These are phyloP conservation scores for Oscarella lobularis DNA, from an alignment of 37 sponge, comb jelly and placozoan species.

Conservation along the genomic window DNA sequence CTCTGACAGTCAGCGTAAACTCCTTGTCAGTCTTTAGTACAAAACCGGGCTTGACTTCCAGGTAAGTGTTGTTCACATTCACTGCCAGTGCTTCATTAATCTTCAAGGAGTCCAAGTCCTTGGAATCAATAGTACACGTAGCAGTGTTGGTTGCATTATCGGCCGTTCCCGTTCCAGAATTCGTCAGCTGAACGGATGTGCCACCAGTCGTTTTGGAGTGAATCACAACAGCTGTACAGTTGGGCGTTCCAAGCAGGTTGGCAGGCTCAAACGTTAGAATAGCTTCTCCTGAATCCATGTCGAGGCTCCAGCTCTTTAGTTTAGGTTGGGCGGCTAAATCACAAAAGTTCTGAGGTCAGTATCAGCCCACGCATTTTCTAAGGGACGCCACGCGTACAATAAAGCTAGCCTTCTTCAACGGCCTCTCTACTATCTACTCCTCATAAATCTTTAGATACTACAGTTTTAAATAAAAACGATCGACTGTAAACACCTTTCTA, in stretches of 20 bases:
- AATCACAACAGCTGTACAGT: not conserved
- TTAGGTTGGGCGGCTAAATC: not conserved
- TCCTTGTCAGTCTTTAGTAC: not conserved
- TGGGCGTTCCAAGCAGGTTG: not conserved
- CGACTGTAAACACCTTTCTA: too few species aligned
- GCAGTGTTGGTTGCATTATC: constrained; percentile 8
- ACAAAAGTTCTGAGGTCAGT: too few species aligned
- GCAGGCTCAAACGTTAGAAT: not conserved
- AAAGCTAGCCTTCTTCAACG: too few species aligned
- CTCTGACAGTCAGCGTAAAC: not conserved
- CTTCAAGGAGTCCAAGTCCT: not conserved
- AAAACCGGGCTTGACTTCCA: not conserved
- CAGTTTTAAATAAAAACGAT: too few species aligned
- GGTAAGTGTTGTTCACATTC: not conserved
- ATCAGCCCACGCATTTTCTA: too few species aligned
- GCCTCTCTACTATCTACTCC: too few species aligned
- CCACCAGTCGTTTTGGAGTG: not conserved
- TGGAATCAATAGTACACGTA: not conserved
- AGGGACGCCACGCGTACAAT: too few species aligned
- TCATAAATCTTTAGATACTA: too few species aligned
- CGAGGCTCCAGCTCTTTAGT: not conserved
- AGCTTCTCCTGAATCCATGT: not conserved
- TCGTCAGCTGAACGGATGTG: not conserved
- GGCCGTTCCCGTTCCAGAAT: constrained; percentile 15
- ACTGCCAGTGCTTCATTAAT: not conserved